Evolutionary conservation across 1,140 invertebrate genomes (phyloP).

Genomic region (Heliothis subflexa): DNA sequence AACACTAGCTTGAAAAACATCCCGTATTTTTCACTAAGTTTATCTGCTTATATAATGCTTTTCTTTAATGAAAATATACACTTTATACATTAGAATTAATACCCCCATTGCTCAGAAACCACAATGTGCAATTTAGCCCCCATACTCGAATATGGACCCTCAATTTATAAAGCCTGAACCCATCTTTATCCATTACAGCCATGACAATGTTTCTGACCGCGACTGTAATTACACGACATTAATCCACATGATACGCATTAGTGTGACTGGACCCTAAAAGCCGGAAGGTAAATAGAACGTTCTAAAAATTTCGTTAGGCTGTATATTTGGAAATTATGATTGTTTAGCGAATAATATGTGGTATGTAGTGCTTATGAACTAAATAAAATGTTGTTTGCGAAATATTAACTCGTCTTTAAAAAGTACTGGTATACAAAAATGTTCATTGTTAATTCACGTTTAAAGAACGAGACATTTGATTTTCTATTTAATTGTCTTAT

Average conservation of each 20-base stretch:
- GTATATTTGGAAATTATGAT: slow-evolving; percentile 8
- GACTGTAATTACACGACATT: slow-evolving; percentile 36
- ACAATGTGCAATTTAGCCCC: background rate
- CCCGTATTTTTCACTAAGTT: no score
- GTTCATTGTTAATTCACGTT: no score
- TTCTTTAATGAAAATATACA: no score
- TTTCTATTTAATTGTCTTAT: no score
- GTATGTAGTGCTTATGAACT: background rate
- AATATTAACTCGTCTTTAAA: no score
- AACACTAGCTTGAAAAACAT: no score
- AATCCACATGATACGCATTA: slow-evolving; percentile 29
- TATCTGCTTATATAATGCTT: no score
- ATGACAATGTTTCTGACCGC: slow-evolving; percentile 35
- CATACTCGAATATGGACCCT: background rate
- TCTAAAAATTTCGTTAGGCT: slow-evolving; percentile 29
- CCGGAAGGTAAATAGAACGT: slow-evolving; percentile 18
- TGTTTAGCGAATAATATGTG: background rate
- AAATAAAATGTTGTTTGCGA: no score
- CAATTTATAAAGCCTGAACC: slow-evolving; percentile 25
- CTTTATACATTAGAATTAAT: background rate
- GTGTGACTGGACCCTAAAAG: slow-evolving; percentile 10
- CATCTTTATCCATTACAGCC: slow-evolving; percentile 37
- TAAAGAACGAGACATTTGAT: no score
- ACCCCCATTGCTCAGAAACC: background rate
- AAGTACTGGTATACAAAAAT: no score